These are phyloP conservation scores for Leucoraja ocellata DNA, from an alignment of 2,797 vertebrate species.

Conservation along the genomic window DNA sequence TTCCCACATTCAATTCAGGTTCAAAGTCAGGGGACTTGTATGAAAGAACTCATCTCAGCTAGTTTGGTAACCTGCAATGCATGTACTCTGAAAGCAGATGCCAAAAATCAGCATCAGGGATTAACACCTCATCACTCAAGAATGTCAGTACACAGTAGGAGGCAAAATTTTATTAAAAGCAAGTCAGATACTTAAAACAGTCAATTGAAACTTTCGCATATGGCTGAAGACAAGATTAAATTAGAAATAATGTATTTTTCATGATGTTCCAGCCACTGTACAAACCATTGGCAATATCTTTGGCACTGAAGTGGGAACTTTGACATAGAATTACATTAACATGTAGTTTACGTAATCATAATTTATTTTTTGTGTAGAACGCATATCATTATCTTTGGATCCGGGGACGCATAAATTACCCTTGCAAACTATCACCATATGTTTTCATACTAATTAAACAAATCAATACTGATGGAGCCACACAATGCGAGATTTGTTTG, in stretches of 20 bases:
- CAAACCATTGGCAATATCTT: background rate
- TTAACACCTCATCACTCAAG: conserved; percentile 21
- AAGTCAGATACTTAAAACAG: background rate
- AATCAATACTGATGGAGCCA: background rate
- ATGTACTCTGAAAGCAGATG: background rate
- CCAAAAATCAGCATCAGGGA: background rate
- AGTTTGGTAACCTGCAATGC: background rate
- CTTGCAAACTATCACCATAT: background rate
- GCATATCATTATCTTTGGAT: background rate
- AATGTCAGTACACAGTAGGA: background rate
- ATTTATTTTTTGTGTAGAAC: background rate
- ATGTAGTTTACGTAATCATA: background rate
- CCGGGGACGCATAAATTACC: background rate
- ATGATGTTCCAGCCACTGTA: background rate
- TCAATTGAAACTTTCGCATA: background rate
- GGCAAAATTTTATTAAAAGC: background rate
- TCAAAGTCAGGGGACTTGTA: background rate
- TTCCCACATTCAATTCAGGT: background rate
- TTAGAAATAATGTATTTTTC: background rate
- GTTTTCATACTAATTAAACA: background rate
- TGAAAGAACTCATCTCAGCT: background rate
- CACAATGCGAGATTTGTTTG: background rate
- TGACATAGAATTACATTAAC: background rate
- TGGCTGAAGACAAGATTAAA: background rate
- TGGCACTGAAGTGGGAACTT: background rate